Percentiles rank a stretch among this genome's conserved stretches.
Evolutionary conservation across 2,113 vertebrate species (phyloP).

Genomic region (Poecilia latipinna): DNA sequence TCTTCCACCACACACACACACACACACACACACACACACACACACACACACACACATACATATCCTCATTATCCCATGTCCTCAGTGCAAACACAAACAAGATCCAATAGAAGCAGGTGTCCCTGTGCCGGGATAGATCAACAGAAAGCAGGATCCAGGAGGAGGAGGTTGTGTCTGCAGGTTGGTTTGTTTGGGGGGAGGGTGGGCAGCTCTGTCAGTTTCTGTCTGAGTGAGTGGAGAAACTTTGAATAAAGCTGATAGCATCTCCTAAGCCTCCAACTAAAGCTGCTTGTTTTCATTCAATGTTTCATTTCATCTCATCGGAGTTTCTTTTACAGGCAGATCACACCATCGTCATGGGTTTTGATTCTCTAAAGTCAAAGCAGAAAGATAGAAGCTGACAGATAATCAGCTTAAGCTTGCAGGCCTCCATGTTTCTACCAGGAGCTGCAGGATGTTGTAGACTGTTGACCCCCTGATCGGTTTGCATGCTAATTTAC

Average conservation of each 20-base stretch:
- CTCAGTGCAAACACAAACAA: constrained; percentile 79
- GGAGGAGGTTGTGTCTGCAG: constrained; percentile 46
- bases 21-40: constrained; percentile 12
- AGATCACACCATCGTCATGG: not conserved
- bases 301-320: constrained; percentile 38
- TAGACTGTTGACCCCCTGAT: constrained; percentile 8
- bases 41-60: constrained; percentile 10
- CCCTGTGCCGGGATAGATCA: constrained; percentile 72
- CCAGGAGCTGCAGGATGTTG: not conserved
- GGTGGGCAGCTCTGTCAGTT: constrained; percentile 24
- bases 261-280: constrained; percentile 65
- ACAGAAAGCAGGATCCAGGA: constrained; percentile 76
- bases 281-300: constrained; percentile 72
- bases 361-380: not conserved
- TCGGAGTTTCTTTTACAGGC: not conserved
- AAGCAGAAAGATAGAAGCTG: not conserved
- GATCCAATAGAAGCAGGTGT: constrained; percentile 72
- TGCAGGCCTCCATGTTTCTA: not conserved
- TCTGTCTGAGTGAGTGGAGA: constrained; percentile 39
- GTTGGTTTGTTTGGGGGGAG: constrained; percentile 21
- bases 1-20: not conserved
- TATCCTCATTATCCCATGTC: constrained; percentile 54
- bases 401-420: not conserved
- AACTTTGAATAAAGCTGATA: constrained; percentile 72
- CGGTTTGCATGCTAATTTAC: constrained; percentile 24